A percentile compares a stretch with the other conserved stretches of the same genome.
phyloP scores from a whole-genome alignment of 2,797 vertebrate species.

The Borostomias antarcticus region DNA sequence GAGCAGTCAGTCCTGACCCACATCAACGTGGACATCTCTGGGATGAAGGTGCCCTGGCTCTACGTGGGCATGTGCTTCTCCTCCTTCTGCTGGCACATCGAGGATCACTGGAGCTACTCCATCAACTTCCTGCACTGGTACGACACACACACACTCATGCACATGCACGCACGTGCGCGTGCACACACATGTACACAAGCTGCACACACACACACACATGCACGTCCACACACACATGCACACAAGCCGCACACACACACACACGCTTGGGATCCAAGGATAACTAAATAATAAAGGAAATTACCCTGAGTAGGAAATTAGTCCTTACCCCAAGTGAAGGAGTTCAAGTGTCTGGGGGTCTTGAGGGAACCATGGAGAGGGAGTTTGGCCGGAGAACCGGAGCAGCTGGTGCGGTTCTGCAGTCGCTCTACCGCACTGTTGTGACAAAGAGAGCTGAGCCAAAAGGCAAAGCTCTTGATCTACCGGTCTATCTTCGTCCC shows the following conservation, averaged over 20 bases:
- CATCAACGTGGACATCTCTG: slow-evolving; percentile 98
- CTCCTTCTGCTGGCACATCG: slow-evolving; percentile 98
- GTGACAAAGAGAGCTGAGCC: no score
- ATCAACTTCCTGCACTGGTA: slow-evolving; percentile 89
- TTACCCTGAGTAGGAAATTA: no score
- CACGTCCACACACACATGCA: not conserved
- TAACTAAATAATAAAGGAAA: no score
- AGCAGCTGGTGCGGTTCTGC: no score
- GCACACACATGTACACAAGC: not conserved
- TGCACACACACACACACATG: not conserved
- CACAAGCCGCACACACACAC: not conserved
- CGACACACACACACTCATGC: not conserved
- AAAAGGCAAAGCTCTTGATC: no score
- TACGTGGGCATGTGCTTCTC: slow-evolving; percentile 99
- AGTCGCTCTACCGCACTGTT: no score
- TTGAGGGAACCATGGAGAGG: no score
- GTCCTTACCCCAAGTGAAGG: no score
- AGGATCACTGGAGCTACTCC: slow-evolving; percentile 92
- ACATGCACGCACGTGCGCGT: not conserved
- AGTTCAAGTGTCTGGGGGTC: no score
- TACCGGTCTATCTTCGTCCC: no score
- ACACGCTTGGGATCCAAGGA: no score
- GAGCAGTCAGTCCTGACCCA: slow-evolving; percentile 97
- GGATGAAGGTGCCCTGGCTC: slow-evolving; percentile 99
- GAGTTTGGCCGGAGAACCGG: no score